Evolutionary conservation across 2,888 invertebrate genomes (phyloP), one percentile per base, ranked within the genome.

Genomic region (Callimorpha dominula): DNA sequence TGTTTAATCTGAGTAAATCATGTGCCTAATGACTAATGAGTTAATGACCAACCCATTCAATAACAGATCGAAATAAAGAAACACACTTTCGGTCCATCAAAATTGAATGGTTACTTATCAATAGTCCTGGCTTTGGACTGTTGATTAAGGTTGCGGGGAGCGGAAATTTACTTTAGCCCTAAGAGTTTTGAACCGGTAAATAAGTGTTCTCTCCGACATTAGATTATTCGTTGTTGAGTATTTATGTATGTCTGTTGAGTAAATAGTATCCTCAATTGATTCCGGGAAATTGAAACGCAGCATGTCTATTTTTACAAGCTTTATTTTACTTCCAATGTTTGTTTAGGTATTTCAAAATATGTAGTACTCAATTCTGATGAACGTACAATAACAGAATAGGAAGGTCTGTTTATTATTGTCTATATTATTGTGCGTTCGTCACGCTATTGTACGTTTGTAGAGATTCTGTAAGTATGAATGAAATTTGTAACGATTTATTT

Each of bases 211-310:
- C 57, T 1, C 12, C 12, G 20, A 57, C 11, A 57, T 57, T 31
- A 60, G 6, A 31, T 60, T 60, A 31, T 14, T 60, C 2, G 6
- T 31, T 60, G 31, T 60, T 60, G 31, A 31, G 31, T 31, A 50
- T 31, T 31, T 15, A 65, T 65, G 49, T 65, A 50, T 50, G 31
- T 65, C 49, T 31, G 15, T 49, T n/a, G 49, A 65, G 49, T 65
- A 65, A 65, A 49, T 65, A 65, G 20, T 49, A 31, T 49, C 31
- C 31, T 65, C 49, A 65, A 65, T 65, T 46, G 49, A 31, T 49
- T 65, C 49, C 31, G 49, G 17, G 65, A 15, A 15, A 49, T 50
- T 65, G 15, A 20, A 31, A 50, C 20, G 15, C 49, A 50, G 31
- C 49, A 20, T 15, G 31, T 20, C 49, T 65, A 46, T 49, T 49